These are phyloP conservation scores for Nixonia krombeini DNA, from an alignment of 1,140 invertebrate species.

Conservation along the genomic window DNA sequence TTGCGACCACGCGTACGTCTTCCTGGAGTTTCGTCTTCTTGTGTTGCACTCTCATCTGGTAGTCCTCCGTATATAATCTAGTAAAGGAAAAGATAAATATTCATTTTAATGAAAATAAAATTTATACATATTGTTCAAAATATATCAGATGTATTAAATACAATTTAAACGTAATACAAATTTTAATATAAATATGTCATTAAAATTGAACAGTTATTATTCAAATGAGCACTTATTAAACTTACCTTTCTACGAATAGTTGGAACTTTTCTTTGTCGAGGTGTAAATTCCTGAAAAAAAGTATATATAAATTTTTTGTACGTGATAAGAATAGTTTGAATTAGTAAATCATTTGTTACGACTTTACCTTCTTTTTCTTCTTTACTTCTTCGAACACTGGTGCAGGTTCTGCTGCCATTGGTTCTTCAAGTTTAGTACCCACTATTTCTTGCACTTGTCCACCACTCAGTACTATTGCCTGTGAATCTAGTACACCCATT, in stretches of 20 bases:
- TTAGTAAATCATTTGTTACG: not conserved
- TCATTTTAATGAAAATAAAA: not conserved
- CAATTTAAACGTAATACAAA: too few relatives aligned
- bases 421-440: not conserved
- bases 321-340: not conserved
- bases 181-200: too few relatives aligned
- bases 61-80: constrained; percentile 74
- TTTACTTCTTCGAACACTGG: constrained; percentile 47
- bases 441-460: not conserved
- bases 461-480: too few relatives aligned
- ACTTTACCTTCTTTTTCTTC: constrained; percentile 57
- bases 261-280: constrained; percentile 57
- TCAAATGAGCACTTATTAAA: not conserved
- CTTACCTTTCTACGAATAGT: constrained; percentile 62
- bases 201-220: too few relatives aligned
- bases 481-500: not conserved
- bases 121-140: too few relatives aligned
- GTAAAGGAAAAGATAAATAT: constrained; percentile 9
- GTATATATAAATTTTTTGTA: not conserved
- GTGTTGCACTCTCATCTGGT: constrained; percentile 66
- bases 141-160: too few relatives aligned
- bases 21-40: constrained; percentile 69
- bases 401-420: not conserved
- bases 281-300: constrained; percentile 34
- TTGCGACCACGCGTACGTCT: constrained; percentile 78